Base-by-base conservation (phyloP, 2,113 vertebrate species). In the Garra rufa region DNA sequence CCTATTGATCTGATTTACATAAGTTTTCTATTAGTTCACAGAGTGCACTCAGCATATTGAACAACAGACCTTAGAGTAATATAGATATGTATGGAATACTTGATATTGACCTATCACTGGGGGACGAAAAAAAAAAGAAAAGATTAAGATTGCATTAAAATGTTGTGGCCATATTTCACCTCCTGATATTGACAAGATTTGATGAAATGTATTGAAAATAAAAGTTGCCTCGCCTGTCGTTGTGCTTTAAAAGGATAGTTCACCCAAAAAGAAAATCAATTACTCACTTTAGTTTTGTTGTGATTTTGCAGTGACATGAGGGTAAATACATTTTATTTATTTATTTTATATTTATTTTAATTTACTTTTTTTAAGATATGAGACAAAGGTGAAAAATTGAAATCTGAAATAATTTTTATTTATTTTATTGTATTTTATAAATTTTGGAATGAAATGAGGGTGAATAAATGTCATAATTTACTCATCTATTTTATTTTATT, bases 1-100 rank as follows among this genome's bases (percentile, higher is more conserved):
- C 90, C 88, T 94, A 94, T 94, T 93, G 92, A 94, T 95, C 90
- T 92, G 88, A 93, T 94, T 94, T 93, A 92, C 92, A 93, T 93
- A 92, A 87, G 91, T 92, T 92, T 90, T 91, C 90, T 92, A 89
- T 92, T 90, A 90, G 88, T 92, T 93, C 91, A 91, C 90, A 91
- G 89, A 90, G 91, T 89, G 89, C 89, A 75, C 61, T 71, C 19
- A 6, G 24, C 65, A 76, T 84, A 85, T 86, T 63, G 83, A 83
- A 86, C 82, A 83, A 76, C 10, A 19, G 34, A 5, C 69, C 13
- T 28, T 67, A 79, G 61, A 34, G 44, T 30, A 82, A 79, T 79
- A n/a, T 30, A 43, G 59, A 67, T 57, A 24, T 85, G 26, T 55
- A 34, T 73, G 41, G 44, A 65, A 75, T 81, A 55, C 78, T 85